phyloP scores from a whole-genome alignment of 2,113 vertebrate species.

The Syngnathus typhle region DNA sequence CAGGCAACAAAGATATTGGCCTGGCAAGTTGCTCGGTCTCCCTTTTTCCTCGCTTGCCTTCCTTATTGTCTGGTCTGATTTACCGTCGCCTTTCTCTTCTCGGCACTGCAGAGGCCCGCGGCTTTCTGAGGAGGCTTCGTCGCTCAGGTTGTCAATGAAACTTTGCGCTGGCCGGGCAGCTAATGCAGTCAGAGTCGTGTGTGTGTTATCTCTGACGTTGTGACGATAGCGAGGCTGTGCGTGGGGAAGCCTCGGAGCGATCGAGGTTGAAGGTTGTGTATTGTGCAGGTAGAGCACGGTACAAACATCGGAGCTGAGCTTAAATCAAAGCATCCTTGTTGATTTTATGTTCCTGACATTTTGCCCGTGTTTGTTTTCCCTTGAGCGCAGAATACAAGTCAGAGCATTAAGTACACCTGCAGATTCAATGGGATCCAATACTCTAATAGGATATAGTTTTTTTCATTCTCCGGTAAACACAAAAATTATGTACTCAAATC shows the following conservation, averaged over 20 bases:
- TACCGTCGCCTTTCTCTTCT: constrained; percentile 30
- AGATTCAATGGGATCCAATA: neutral
- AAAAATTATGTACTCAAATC: neutral
- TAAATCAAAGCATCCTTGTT: constrained; percentile 10
- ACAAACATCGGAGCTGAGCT: constrained; percentile 13
- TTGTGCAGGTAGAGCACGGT: constrained; percentile 4
- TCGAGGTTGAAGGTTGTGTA: constrained; percentile 29
- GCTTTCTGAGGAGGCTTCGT: constrained; percentile 43
- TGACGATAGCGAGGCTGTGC: constrained; percentile 35
- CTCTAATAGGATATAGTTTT: too few species aligned
- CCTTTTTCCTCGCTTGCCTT: neutral
- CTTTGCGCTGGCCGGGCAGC: constrained; percentile 38
- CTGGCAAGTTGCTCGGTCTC: constrained; percentile 16
- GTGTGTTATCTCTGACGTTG: constrained; percentile 34
- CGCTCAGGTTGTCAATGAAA: constrained; percentile 57
- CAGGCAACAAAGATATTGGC: constrained; percentile 30
- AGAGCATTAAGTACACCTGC: neutral
- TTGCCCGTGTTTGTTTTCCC: neutral
- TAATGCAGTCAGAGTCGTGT: constrained; percentile 36
- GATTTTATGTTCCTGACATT: constrained; percentile 1
- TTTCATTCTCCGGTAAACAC: neutral
- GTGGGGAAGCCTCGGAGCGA: constrained; percentile 17
- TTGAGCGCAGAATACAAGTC: neutral
- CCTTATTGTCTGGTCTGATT: constrained; percentile 17
- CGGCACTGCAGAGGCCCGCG: constrained; percentile 44